Evolutionary conservation across 2,113 vertebrate genomes (phyloP), one percentile per base, ranked within the genome.

Genomic region (Hiodon alosoides): DNA sequence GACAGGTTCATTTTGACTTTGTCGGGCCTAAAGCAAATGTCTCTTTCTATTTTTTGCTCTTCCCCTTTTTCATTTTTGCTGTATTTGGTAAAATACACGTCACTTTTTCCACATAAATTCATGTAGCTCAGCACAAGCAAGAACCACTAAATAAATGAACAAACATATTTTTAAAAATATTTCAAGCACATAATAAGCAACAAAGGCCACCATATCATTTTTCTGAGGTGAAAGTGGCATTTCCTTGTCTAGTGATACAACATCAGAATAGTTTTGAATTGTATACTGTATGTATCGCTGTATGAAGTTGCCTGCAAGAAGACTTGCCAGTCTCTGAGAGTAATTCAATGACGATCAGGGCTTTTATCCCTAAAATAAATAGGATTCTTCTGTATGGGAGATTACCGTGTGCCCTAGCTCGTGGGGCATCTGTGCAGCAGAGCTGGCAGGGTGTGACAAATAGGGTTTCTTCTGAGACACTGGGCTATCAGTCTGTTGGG

Each of bases 371-470:
- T 5, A 8, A 57, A 17, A 7, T 17, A 46, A 70, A 55, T 13
- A 17, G 10, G 7, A 16, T 53, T n/a, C n/a, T 11, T 70, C 16
- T 70, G 54, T 55, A 57, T 55, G 6, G 16, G 14, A 31, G 51
- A 70, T 31, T 55, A 70, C 4, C 54, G 68, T 55, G 55, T 55
- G n/a, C 52, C 17, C 16, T 70, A 8, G 53, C 54, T 70, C 68
- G 55, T 31, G 68, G 67, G 53, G 69, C 7, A 46, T 46, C 16
- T 31, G 52, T 55, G 52, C 46, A 46, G 52, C 13, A 11, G 52
- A 70, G 69, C 54, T 53, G 57, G 31, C 17, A 46, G 54, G 69
- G 69, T 46, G 54, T 55, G 57, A 57, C 46, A 11, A 10, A 17
- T 46, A 58, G 50, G 69, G 53, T 16, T 13, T 13, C 11, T n/a